These are phyloP conservation scores for Oreochromis niloticus DNA, from an alignment of 2,113 vertebrate species.

Conservation along the genomic window DNA sequence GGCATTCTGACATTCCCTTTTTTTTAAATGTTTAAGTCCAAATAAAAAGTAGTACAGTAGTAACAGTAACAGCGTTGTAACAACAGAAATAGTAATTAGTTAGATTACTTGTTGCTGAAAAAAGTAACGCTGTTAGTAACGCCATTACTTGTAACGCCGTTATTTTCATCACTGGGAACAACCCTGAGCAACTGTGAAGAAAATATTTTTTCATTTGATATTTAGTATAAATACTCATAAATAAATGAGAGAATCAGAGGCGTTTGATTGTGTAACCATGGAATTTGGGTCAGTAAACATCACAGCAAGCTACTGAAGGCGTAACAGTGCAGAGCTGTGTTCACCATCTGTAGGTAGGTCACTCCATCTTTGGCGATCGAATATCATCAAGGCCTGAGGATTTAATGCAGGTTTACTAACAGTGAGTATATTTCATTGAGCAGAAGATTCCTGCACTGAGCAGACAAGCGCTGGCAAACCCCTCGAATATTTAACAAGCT, in stretches of 20 bases:
- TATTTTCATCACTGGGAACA: background rate
- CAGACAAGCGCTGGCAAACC: background rate
- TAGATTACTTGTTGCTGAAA: too few relatives aligned
- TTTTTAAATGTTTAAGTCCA: too few relatives aligned
- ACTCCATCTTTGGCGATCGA: background rate
- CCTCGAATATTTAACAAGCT: background rate
- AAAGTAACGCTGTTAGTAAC: background rate
- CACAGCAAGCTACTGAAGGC: background rate
- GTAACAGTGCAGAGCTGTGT: background rate
- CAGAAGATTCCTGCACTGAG: background rate
- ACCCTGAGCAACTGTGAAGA: background rate
- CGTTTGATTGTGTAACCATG: background rate
- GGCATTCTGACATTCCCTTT: too few relatives aligned
- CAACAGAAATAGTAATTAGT: too few relatives aligned
- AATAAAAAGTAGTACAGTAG: too few relatives aligned
- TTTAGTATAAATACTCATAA: background rate
- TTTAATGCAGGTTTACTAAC: background rate
- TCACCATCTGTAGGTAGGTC: background rate
- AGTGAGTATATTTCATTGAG: background rate
- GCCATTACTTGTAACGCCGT: too few relatives aligned
- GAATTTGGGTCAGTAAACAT: background rate
- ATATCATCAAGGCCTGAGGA: background rate
- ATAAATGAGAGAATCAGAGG: background rate
- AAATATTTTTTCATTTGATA: background rate
- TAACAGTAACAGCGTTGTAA: too few relatives aligned